phyloP scores from a whole-genome alignment of 2,113 vertebrate genomes.

The Odontophorus gujanensis region DNA sequence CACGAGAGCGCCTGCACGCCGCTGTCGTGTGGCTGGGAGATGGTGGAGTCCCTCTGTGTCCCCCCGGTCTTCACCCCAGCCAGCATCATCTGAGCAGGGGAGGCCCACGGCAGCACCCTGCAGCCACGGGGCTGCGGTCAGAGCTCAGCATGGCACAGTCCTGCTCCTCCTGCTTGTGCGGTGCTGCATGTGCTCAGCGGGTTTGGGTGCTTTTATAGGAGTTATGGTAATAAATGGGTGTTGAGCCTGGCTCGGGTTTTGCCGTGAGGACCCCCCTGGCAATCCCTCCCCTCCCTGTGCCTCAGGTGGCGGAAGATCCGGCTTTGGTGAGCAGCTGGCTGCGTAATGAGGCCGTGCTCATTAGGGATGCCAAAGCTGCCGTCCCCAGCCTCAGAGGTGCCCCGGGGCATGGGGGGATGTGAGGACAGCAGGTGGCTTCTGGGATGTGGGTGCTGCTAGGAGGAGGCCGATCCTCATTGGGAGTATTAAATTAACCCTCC shows the following conservation, averaged over 20 bases:
- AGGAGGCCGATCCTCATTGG: rapidly evolving
- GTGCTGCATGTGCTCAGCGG: background rate
- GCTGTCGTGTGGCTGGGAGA: conserved; percentile 81
- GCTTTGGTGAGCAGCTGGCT: background rate
- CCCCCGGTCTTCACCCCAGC: conserved; percentile 69
- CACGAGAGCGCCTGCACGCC: conserved; percentile 70
- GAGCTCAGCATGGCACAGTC: background rate
- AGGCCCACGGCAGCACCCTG: background rate
- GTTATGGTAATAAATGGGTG: background rate
- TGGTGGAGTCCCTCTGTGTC: conserved; percentile 72
- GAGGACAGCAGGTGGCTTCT: background rate
- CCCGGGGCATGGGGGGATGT: background rate
- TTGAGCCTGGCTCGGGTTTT: rapidly evolving
- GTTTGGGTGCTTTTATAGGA: background rate
- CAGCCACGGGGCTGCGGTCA: background rate
- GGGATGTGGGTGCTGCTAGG: background rate
- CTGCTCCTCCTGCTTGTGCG: conserved; percentile 20
- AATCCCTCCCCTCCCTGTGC: background rate
- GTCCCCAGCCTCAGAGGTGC: rapidly evolving
- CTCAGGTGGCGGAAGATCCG: rapidly evolving
- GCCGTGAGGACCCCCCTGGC: rapidly evolving
- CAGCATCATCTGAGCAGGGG: conserved; percentile 77
- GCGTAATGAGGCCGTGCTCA: background rate
- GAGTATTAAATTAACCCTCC: rapidly evolving
- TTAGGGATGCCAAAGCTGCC: rapidly evolving